These are phyloP conservation scores for Fregata magnificens DNA, from an alignment of 2,113 vertebrate species.

Conservation along the genomic window DNA sequence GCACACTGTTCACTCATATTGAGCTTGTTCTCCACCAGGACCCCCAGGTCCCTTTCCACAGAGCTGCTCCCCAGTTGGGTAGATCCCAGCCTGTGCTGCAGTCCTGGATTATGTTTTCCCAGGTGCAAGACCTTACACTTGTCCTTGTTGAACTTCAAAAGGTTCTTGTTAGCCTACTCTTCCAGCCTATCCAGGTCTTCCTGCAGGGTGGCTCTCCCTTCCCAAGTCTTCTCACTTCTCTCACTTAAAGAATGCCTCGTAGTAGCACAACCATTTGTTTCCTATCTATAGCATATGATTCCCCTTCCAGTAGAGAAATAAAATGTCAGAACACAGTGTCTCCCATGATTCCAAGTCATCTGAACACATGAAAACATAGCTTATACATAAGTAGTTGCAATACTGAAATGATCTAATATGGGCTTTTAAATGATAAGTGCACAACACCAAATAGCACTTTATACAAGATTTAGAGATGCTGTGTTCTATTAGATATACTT, in stretches of 20 bases:
- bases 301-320: neutral
- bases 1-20: too few relatives aligned
- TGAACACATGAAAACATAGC: neutral
- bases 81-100: too few relatives aligned
- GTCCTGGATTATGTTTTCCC: too few relatives aligned
- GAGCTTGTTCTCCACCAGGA: too few relatives aligned
- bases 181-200: too few relatives aligned
- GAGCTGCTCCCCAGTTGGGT: too few relatives aligned
- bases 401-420: neutral
- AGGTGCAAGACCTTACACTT: too few relatives aligned
- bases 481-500: neutral
- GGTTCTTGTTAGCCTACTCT: too few relatives aligned
- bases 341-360: neutral
- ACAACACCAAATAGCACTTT: neutral
- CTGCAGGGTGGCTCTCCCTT: too few relatives aligned
- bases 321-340: neutral
- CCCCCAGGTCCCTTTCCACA: too few relatives aligned
- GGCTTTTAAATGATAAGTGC: neutral
- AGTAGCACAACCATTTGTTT: neutral
- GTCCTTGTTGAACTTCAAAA: too few relatives aligned
- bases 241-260: neutral
- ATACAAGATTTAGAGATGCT: neutral
- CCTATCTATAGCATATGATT: neutral
- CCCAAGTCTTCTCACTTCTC: too few relatives aligned
- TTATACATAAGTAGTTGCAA: neutral